phyloP scores from a whole-genome alignment of 2,113 vertebrate species.

The Caranx melampygus region DNA sequence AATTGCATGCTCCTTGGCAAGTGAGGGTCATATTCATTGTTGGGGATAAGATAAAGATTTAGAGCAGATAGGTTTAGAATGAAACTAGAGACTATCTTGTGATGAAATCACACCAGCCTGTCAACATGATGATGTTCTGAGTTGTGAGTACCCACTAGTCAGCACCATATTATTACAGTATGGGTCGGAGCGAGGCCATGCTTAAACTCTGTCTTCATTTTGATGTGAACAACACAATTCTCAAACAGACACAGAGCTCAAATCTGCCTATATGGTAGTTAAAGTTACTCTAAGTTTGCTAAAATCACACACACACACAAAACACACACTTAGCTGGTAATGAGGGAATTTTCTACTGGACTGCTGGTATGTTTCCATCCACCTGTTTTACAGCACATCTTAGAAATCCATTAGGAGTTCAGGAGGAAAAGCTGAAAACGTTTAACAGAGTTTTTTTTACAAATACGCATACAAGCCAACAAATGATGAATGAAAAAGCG shows the following conservation, averaged over 20 bases:
- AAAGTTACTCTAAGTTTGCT: too few relatives aligned
- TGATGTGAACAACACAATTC: too few relatives aligned
- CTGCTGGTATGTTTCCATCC: conserved; percentile 2
- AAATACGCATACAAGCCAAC: not conserved
- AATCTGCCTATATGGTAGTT: too few relatives aligned
- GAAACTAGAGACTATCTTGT: not conserved
- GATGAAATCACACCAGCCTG: too few relatives aligned
- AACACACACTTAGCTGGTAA: not conserved
- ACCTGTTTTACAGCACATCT: conserved; percentile 5
- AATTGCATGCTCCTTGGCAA: conserved; percentile 21
- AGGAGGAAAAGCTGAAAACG: not conserved
- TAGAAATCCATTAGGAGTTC: not conserved
- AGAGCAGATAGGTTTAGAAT: not conserved
- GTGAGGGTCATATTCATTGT: conserved; percentile 28
- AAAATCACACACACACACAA: too few relatives aligned
- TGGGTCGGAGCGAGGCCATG: too few relatives aligned
- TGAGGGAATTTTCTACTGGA: conserved; percentile 3
- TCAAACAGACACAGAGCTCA: too few relatives aligned
- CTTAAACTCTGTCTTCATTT: too few relatives aligned
- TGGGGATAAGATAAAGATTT: conserved; percentile 10
- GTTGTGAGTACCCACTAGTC: too few relatives aligned
- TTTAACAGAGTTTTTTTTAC: not conserved
- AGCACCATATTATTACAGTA: too few relatives aligned
- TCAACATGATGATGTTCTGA: too few relatives aligned
- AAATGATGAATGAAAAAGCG: not conserved